Evolutionary conservation across 2,797 vertebrate genomes (phyloP), one percentile per base, ranked within the genome.

Genomic region (Tokudaia muenninki): DNA sequence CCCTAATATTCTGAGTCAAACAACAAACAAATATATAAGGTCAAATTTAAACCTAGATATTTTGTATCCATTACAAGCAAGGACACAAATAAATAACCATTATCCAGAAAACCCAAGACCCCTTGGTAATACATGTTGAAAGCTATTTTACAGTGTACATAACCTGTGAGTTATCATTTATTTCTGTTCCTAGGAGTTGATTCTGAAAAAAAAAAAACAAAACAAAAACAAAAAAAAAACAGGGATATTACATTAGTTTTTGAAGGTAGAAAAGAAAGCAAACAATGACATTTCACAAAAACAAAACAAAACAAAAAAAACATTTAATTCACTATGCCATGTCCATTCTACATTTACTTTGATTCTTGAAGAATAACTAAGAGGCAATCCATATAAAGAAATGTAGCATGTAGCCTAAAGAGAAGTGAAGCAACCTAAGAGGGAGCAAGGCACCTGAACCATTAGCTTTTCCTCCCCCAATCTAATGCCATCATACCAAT

Each of bases 41-140:
- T 7, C 52, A 50, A 88, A 90, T 90, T 93, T 90, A 87, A 87
- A 63, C 19, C 34, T 78, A 55, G 16, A 2, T 59, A 75, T 57
- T 79, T 74, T 59, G 52, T 89, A 84, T 79, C 9, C 21, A 50
- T 50, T 50, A 3, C 17, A 89, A 67, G 9, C 59, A 87, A 84
- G 22, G 72, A 34, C 34, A 83, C 34, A 24, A 52, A 84, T 80
- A n/a, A 87, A 79, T 59, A 59, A 79, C 37, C 1, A 6, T 11
- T 41, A 37, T 92, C 83, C 29, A 74, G 84, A 88, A 59, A 55
- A 26, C 3, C n/a, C 31, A 82, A 94, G 61, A 67, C 3, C 55
- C 13, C 80, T 94, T 87, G 74, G 44, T 70, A 89, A 41, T 72
- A 26, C 21, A 26, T 78, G n/a, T 87, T 37, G 52, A 95, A 86